A percentile compares a stretch with the other conserved stretches of the same genome.
Conservation (phyloP, 2,797 vertebrate genomes). For the Eulemur albifrons region DNA sequence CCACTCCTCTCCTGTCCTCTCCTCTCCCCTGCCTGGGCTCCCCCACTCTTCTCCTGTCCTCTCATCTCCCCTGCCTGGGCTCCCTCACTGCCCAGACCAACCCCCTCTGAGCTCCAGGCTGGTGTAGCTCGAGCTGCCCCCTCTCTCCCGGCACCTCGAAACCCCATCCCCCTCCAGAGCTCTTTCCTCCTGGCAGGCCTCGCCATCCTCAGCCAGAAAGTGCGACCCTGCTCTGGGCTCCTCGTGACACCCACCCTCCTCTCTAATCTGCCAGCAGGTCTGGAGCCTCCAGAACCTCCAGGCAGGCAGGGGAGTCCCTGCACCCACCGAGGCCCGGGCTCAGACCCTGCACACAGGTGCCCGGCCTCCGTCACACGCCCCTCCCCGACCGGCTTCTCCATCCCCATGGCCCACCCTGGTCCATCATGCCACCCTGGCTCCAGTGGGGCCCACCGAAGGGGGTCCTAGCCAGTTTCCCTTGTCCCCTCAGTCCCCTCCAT, state of each 20-base stretch:
- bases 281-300: background rate
- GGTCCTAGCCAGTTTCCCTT: background rate
- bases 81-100: background rate
- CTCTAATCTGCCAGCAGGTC: background rate
- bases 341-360: background rate
- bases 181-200: background rate
- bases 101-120: background rate
- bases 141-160: background rate
- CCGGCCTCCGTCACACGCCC: background rate
- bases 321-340: background rate
- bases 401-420: accelerated
- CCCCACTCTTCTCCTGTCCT: background rate
- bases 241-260: background rate
- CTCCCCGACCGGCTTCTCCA: background rate
- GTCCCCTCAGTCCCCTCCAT: background rate
- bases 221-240: accelerated
- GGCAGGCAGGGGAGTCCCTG: background rate
- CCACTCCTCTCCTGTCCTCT: background rate
- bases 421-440: background rate
- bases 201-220: background rate
- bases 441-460: accelerated
- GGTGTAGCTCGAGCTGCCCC: accelerated
- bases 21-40: background rate
- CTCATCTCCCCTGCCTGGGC: background rate
- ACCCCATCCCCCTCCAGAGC: background rate